A percentile compares a stretch with the other conserved stretches of the same genome.
Evolutionary conservation across 37 sponge, comb jelly and placozoan species (phyloP).

Genomic region (Agelas oroides): DNA sequence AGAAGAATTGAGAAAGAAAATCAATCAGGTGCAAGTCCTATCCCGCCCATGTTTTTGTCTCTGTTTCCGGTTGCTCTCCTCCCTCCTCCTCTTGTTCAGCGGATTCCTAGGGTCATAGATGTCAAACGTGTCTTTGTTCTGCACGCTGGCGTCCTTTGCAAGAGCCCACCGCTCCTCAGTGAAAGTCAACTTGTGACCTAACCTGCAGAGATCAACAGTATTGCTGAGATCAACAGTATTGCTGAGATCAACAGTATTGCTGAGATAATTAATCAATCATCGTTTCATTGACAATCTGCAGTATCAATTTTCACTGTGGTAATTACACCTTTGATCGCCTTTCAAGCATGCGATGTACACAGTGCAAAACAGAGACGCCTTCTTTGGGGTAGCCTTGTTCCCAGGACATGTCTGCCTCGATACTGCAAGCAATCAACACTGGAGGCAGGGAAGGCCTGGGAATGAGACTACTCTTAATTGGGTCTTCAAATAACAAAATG

Average conservation of each 20-base stretch:
- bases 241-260: neutral
- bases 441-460: too few relatives aligned
- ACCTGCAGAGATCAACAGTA: slow-evolving; percentile 50
- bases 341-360: too few relatives aligned
- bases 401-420: too few relatives aligned
- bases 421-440: too few relatives aligned
- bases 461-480: too few relatives aligned
- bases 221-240: neutral
- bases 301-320: too few relatives aligned
- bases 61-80: slow-evolving; percentile 26
- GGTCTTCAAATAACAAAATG: too few relatives aligned
- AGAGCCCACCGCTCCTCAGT: slow-evolving; percentile 23
- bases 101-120: slow-evolving; percentile 99
- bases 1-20: neutral
- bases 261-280: too few relatives aligned
- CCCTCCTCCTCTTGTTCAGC: slow-evolving; percentile 87
- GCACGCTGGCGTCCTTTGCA: slow-evolving; percentile 91
- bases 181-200: slow-evolving; percentile 65
- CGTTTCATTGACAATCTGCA: too few relatives aligned
- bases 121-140: slow-evolving; percentile 89
- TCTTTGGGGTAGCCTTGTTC: too few relatives aligned
- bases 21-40: neutral
- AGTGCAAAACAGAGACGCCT: too few relatives aligned
- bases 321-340: too few relatives aligned
- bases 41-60: slow-evolving; percentile 1